phyloP scores from a whole-genome alignment of 2,888 invertebrate genomes.

The Drosophila borborema region DNA sequence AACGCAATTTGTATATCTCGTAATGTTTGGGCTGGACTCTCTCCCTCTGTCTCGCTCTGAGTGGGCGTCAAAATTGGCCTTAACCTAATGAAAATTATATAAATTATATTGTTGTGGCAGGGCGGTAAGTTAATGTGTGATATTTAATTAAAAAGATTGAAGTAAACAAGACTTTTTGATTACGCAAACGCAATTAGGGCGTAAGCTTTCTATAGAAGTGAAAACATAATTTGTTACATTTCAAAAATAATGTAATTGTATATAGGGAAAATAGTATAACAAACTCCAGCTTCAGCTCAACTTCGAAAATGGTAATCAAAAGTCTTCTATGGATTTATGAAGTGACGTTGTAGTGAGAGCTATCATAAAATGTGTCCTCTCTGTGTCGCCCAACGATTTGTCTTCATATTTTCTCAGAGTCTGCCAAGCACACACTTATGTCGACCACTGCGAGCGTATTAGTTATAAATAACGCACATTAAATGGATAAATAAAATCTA shows the following conservation, averaged over 20 bases:
- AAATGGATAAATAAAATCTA: conserved; percentile 50
- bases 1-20: conserved; percentile 70
- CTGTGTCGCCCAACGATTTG: conserved; percentile 13
- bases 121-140: conserved; percentile 18
- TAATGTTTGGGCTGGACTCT: conserved; percentile 35
- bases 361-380: conserved; percentile 11
- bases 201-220: no score
- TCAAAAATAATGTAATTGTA: neutral
- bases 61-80: conserved; percentile 15
- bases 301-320: neutral
- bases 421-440: conserved; percentile 10
- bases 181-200: conserved; percentile 1
- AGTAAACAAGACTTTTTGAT: neutral
- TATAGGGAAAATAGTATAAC: neutral
- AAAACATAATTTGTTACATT: neutral
- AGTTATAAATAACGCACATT: conserved; percentile 32
- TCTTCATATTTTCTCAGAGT: conserved; percentile 6
- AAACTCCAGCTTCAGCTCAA: neutral
- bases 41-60: neutral
- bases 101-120: conserved; percentile 46
- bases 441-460: conserved; percentile 18
- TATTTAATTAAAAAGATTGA: conserved; percentile 34
- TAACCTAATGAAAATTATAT: conserved; percentile 48
- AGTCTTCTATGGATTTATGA: neutral
- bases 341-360: neutral